These are phyloP conservation scores for Agonopterix subpropinquella DNA, from an alignment of 2,888 invertebrate species.

Conservation along the genomic window DNA sequence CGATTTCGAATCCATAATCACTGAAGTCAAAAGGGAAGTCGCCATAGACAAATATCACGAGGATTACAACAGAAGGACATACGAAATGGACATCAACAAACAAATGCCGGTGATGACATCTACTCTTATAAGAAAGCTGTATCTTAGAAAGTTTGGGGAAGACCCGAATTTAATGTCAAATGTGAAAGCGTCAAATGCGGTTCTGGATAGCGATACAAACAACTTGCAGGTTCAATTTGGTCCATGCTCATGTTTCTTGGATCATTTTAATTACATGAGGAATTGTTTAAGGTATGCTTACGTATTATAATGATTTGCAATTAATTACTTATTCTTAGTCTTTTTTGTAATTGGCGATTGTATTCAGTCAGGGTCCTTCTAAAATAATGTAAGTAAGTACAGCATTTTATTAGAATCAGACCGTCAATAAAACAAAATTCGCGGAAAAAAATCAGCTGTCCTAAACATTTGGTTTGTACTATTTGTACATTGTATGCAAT, in stretches of 20 bases:
- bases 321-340: not conserved
- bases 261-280: conserved; percentile 38
- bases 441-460: too few relatives aligned
- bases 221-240: conserved; percentile 15
- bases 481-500: too few relatives aligned
- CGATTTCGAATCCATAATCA: conserved; percentile 51
- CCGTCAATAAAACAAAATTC: too few relatives aligned
- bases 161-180: not conserved
- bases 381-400: too few relatives aligned
- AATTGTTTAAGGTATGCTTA: conserved; percentile 31
- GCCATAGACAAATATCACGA: conserved; percentile 34
- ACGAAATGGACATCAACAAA: conserved; percentile 26
- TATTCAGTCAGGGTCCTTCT: too few relatives aligned
- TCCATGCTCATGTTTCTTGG: conserved; percentile 35
- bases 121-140: conserved; percentile 5
- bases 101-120: conserved; percentile 8
- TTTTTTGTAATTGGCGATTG: too few relatives aligned
- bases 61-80: not conserved
- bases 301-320: not conserved
- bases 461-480: too few relatives aligned
- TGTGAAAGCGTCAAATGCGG: conserved; percentile 18
- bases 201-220: conserved; percentile 18
- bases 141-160: conserved; percentile 13
- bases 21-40: conserved; percentile 47
- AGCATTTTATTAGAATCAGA: too few relatives aligned